Evolutionary conservation across 2,113 vertebrate species (phyloP).

Genomic region (Sturnus vulgaris): DNA sequence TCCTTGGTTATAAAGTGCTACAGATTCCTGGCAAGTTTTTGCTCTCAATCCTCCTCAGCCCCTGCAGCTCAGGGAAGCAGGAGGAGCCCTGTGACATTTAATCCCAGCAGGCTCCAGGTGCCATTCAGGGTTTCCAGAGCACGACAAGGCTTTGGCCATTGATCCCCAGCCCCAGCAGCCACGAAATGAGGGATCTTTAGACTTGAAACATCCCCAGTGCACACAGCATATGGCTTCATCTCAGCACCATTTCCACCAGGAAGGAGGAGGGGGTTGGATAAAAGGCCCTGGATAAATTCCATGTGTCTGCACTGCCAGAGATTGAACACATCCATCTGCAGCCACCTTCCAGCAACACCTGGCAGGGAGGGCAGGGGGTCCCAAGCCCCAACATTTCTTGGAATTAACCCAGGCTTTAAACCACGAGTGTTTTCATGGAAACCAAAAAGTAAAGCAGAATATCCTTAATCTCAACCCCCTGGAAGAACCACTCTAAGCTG

Average conservation of each 20-base stretch:
- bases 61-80: not conserved
- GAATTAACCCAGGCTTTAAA: not conserved
- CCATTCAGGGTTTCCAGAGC: not conserved
- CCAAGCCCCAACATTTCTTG: not conserved
- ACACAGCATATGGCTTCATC: not conserved
- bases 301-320: not conserved
- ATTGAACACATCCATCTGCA: not conserved
- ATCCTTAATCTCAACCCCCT: not conserved
- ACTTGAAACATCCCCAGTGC: not conserved
- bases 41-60: not conserved
- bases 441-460: not conserved
- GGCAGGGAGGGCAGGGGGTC: not conserved
- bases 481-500: not conserved
- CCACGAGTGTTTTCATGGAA: not conserved
- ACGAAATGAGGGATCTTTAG: not conserved
- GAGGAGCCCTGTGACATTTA: not conserved
- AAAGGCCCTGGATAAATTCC: not conserved
- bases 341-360: not conserved
- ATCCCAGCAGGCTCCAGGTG: not conserved
- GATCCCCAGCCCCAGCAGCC: not conserved
- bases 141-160: not conserved
- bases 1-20: not conserved
- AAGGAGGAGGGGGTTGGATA: not conserved
- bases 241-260: not conserved
- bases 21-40: not conserved